Conservation (phyloP, 2,888 invertebrate species). For the Lycia hirtaria region DNA sequence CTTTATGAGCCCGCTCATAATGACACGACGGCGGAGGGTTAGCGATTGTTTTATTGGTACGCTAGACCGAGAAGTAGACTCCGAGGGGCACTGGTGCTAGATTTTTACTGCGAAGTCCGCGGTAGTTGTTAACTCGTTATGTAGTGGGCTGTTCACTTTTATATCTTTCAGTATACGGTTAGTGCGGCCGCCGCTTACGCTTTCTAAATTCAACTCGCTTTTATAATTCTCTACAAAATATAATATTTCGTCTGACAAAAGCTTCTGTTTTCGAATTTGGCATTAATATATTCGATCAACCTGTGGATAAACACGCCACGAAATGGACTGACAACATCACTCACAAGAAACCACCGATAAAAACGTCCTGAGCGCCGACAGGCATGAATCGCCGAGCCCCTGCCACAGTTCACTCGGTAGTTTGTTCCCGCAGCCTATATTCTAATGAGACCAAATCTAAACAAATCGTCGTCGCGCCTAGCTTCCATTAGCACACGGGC, state of each 20-base stretch:
- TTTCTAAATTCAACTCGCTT: neutral
- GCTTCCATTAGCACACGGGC: conserved; percentile 40
- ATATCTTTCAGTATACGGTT: conserved; percentile 24
- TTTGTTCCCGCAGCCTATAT: conserved; percentile 23
- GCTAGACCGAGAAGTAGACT: conserved; percentile 37
- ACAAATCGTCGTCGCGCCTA: conserved; percentile 43
- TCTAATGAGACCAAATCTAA: conserved; percentile 45
- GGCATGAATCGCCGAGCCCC: conserved; percentile 30
- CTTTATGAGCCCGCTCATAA: conserved; percentile 52
- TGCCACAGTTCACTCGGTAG: conserved; percentile 8
- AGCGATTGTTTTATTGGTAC: conserved; percentile 48
- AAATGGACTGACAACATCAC: conserved; percentile 15
- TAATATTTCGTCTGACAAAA: neutral
- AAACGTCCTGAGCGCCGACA: conserved; percentile 33
- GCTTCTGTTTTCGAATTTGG: neutral
- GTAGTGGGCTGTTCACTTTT: conserved; percentile 32
- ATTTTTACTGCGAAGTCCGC: conserved; percentile 34
- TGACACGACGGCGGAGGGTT: conserved; percentile 53
- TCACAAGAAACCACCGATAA: conserved; percentile 29
- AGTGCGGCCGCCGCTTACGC: conserved; percentile 4
- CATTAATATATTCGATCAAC: neutral
- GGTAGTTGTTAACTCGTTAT: conserved; percentile 30
- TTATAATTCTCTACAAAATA: neutral
- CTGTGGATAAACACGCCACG: conserved; percentile 22
- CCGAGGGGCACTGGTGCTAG: conserved; percentile 33